Base-by-base conservation (phyloP, 1,140 invertebrate genomes). In the Gonatopus flavifemur region DNA sequence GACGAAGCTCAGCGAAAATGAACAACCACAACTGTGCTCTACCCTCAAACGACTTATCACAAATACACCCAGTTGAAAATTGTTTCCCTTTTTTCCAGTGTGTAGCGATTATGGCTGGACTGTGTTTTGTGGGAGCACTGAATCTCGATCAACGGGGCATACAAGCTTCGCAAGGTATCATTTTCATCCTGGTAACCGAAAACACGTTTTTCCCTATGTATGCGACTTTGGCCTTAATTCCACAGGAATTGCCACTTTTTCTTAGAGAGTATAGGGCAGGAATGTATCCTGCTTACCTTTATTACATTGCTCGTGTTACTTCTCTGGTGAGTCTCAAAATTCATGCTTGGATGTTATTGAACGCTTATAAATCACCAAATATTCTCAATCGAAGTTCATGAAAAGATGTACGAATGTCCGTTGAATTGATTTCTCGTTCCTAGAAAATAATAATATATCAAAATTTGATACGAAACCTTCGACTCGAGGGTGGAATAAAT, bases 161-260 rank as follows among this genome's bases (percentile, higher is more conserved):
- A 12, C 91, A 93, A 70, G 86, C 90, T 18, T 83, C 91, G 2
- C 88, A 93, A 74, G 91, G 91, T 9, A 86, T 86, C 0, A 69
- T 93, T 2, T 93, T 93, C 65, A 85, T 93, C 18, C 82, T 93
- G 66, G 89, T 93, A 28, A 84, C 89, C 0, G 91, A 94, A 77
- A 93, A 93, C 60, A 89, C 90, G 3, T 94, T 92, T 72, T 84
- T 85, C 35, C 88, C 90, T 0, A 91, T 93, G 88, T 93, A 93
- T 67, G 85, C 88, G 0, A 88, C 89, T 1, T 77, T 94, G 4
- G 81, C 87, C 47, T 77, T 88, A 49, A 89, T 93, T 61, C 91
- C 91, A 0, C 81, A 85, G 57, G 86, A 90, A 62, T 82, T 89
- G 44, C 89, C 91, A 0, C 70, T 93, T 13, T 87, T 93, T 58